These are phyloP conservation scores for Odontamblyopus lacepedii DNA, from an alignment of 2,797 vertebrate genomes.

Conservation along the genomic window DNA sequence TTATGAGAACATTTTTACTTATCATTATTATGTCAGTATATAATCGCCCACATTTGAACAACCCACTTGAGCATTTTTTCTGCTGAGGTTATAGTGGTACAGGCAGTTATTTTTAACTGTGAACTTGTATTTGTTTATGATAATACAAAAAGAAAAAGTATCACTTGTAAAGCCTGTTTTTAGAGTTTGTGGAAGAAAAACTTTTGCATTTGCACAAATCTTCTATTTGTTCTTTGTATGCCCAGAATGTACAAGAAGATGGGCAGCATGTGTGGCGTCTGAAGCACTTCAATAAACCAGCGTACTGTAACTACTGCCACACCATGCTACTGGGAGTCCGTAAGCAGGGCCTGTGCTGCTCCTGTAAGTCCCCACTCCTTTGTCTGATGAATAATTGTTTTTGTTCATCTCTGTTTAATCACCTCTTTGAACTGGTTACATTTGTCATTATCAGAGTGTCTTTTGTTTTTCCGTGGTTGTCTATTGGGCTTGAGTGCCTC, in stretches of 20 bases:
- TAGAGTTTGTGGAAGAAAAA: too few species aligned
- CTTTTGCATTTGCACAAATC: too few species aligned
- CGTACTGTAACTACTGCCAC: constrained; percentile 95
- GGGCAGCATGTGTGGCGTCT: constrained; percentile 92
- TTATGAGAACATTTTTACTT: too few species aligned
- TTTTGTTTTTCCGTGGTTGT: not conserved
- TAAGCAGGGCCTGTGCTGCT: constrained; percentile 94
- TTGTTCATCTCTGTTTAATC: not conserved
- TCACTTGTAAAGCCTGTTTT: too few species aligned
- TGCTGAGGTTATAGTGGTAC: too few species aligned
- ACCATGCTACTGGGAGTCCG: constrained; percentile 91
- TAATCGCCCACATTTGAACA: too few species aligned
- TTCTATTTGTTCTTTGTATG: not conserved
- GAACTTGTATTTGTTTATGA: too few species aligned
- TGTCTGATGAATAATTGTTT: not conserved
- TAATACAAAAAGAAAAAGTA: too few species aligned
- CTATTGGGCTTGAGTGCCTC: constrained; percentile 7
- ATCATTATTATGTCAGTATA: too few species aligned
- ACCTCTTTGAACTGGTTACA: constrained; percentile 1
- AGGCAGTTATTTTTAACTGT: too few species aligned
- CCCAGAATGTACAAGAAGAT: constrained; percentile 87
- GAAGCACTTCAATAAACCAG: constrained; percentile 97
- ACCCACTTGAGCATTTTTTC: too few species aligned
- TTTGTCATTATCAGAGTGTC: not conserved
- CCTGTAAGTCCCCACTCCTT: constrained; percentile 78